phyloP scores from a whole-genome alignment of 2,888 invertebrate species.

The Pollenia angustigena region DNA sequence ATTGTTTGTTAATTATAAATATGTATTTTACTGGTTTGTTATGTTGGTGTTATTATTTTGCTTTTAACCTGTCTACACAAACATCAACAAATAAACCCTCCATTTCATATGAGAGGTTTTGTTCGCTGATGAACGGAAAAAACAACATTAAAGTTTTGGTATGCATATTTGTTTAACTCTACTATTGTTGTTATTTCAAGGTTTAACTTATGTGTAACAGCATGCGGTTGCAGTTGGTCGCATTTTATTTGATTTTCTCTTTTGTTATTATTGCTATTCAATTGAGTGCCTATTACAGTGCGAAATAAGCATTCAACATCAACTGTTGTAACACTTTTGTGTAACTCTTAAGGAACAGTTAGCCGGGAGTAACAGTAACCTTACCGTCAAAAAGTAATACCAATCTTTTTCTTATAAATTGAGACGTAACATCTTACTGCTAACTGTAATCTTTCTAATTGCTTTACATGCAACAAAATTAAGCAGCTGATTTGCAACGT shows the following conservation, averaged over 20 bases:
- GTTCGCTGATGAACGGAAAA: conserved; percentile 20
- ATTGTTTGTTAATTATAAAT: conserved; percentile 71
- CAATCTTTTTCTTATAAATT: too few relatives aligned
- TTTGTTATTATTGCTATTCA: conserved; percentile 23
- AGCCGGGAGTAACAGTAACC: too few relatives aligned
- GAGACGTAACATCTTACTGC: too few relatives aligned
- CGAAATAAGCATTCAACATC: conserved; percentile 25
- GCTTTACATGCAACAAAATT: too few relatives aligned
- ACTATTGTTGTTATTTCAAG: conserved; percentile 47
- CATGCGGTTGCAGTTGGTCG: conserved; percentile 56
- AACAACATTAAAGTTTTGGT: conserved; percentile 30
- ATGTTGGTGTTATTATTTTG: conserved; percentile 30
- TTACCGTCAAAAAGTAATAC: too few relatives aligned
- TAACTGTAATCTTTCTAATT: too few relatives aligned
- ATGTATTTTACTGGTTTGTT: conserved; percentile 60
- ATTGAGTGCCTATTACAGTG: conserved; percentile 20
- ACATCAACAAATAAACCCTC: conserved; percentile 27
- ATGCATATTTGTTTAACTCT: conserved; percentile 41
- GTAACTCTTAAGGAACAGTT: too few relatives aligned
- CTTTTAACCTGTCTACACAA: conserved; percentile 28
- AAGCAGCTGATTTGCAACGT: too few relatives aligned
- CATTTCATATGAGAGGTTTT: neutral
- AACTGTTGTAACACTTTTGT: conserved; percentile 42
- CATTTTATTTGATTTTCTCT: conserved; percentile 49
- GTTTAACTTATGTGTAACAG: conserved; percentile 65